Evolutionary conservation across 2,113 vertebrate genomes (phyloP), one percentile per base, ranked within the genome.

Genomic region (Anas platyrhynchos): DNA sequence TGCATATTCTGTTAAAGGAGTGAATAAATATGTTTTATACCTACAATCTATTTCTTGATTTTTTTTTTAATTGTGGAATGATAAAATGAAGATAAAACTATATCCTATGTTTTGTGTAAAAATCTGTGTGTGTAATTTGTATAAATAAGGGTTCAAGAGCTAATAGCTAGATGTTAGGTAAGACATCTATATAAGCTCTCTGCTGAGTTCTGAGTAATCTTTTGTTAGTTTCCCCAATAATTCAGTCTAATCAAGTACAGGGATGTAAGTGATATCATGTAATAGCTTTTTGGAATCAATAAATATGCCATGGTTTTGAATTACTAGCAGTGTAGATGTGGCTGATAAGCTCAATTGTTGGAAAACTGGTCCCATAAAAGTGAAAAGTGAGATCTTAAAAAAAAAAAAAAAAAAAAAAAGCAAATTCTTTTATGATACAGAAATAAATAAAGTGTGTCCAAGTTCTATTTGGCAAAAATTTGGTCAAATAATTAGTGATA

Each of bases 231-330:
- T 34, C 66, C 20, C 54, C 77, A 86, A 86, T 93, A 93, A 92
- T 63, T 95, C 93, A 92, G 62, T 86, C 92, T 96, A 96, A 86
- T 96, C 90, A 96, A 93, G 81, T 95, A 84, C 56, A 86, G 77
- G 81, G 36, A 88, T 7, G 44, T 78, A 96, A 95, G 88, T 0
- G 74, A 93, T 96, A 93, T 92, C 77, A 66, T 89, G 86, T 93
- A 95, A 94, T 95, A 95, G 88, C 85, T 93, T 96, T 96, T 94
- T 93, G 61, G 83, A 96, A 96, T 97, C 94, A 93, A 96, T 96
- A 96, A 94, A 96, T 93, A 96, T 95, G 88, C 92, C 80, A 78
- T 86, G 86, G 73, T 48, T 93, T 96, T 94, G 93, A 94, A 91
- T 94, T 96, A 88, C 94, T 88, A 61, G 80, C 43, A 27, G 68